Evolutionary conservation across 2,888 invertebrate species (phyloP).

Genomic region (Muschampia staudingeri): DNA sequence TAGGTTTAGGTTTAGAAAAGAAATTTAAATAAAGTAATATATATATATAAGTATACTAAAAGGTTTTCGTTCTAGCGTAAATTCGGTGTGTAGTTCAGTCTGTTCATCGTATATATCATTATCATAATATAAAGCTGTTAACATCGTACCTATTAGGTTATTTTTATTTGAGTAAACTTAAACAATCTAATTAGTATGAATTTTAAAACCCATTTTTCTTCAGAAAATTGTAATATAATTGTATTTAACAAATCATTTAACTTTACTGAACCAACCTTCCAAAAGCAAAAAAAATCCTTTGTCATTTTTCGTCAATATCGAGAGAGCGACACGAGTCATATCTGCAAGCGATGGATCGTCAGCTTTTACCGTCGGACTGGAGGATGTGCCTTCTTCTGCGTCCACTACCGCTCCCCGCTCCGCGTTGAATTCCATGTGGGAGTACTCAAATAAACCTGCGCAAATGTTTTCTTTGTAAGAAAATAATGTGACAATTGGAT

Average conservation of each 20-base stretch:
- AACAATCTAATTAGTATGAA: too few relatives aligned
- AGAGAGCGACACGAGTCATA: slow-evolving; percentile 94
- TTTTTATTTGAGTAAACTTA: too few relatives aligned
- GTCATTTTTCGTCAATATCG: slow-evolving; percentile 93
- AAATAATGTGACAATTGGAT: not conserved
- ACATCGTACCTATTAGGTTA: too few relatives aligned
- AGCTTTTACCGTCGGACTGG: slow-evolving; percentile 91
- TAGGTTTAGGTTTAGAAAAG: too few relatives aligned
- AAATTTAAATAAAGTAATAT: too few relatives aligned
- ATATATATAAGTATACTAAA: too few relatives aligned
- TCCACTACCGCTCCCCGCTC: slow-evolving; percentile 92
- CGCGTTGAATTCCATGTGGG: slow-evolving; percentile 95
- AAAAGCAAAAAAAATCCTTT: slow-evolving; percentile 95
- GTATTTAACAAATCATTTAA: not conserved
- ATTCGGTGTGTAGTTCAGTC: too few relatives aligned
- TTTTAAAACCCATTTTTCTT: too few relatives aligned
- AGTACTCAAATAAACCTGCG: slow-evolving; percentile 94
- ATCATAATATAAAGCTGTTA: too few relatives aligned
- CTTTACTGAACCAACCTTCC: slow-evolving; percentile 90
- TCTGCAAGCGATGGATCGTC: slow-evolving; percentile 95
- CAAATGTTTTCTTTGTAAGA: slow-evolving; percentile 16
- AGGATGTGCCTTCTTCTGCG: slow-evolving; percentile 90
- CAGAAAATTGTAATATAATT: too few relatives aligned
- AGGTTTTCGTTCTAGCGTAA: too few relatives aligned
- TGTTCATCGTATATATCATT: too few relatives aligned